A percentile compares a stretch with the other conserved stretches of the same genome.
Evolutionary conservation across 2,888 invertebrate species (phyloP).

Genomic region (Sialis fuliginosa): DNA sequence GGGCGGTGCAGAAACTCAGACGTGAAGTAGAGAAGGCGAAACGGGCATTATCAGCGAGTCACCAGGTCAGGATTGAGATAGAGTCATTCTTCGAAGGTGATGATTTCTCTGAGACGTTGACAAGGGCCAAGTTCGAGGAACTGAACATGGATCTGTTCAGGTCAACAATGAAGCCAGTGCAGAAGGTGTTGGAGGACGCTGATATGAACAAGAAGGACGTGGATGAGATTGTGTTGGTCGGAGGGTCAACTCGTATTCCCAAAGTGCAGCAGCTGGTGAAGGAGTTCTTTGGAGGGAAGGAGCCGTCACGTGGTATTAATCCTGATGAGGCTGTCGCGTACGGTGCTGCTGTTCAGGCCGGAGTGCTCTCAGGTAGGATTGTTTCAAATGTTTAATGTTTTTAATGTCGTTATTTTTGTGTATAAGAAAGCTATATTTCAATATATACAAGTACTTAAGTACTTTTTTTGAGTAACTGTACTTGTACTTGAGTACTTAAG

Average conservation of each 20-base stretch:
- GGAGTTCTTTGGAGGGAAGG: constrained; percentile 94
- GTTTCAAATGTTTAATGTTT: no score
- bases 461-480: no score
- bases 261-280: constrained; percentile 89
- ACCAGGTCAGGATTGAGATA: constrained; percentile 95
- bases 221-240: constrained; percentile 96
- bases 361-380: constrained; percentile 61
- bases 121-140: constrained; percentile 97
- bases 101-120: constrained; percentile 95
- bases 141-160: constrained; percentile 86
- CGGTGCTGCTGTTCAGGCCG: constrained; percentile 97
- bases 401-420: no score
- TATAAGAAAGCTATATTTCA: no score
- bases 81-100: constrained; percentile 97
- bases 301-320: constrained; percentile 94
- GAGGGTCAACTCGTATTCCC: constrained; percentile 97
- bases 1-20: constrained; percentile 89
- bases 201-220: constrained; percentile 97
- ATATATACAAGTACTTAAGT: no score
- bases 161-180: constrained; percentile 87
- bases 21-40: constrained; percentile 97
- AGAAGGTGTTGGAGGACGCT: constrained; percentile 95
- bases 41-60: constrained; percentile 82
- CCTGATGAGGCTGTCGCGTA: constrained; percentile 99
- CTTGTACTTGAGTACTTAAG: no score